phyloP scores from a whole-genome alignment of 2,888 invertebrate species.

The Dynastes maya region DNA sequence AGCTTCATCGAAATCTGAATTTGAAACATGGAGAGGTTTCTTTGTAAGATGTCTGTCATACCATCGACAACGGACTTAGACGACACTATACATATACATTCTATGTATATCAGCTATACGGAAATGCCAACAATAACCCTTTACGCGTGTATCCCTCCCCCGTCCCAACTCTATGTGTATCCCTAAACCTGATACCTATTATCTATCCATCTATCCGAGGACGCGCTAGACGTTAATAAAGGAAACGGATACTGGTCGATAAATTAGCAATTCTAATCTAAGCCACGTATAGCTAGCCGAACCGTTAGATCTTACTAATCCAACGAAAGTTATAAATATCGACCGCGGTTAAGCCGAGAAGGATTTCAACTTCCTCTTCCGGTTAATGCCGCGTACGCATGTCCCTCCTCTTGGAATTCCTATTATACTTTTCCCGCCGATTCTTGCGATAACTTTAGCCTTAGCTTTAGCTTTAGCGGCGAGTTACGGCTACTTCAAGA shows the following conservation, averaged over 20 bases:
- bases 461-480: too few relatives aligned
- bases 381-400: too few relatives aligned
- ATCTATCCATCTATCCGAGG: background rate
- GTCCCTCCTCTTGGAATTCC: too few relatives aligned
- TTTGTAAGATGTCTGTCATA: too few relatives aligned
- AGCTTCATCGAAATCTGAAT: too few relatives aligned
- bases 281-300: background rate
- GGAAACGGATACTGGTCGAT: constrained; percentile 12
- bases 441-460: too few relatives aligned
- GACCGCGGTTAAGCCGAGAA: background rate
- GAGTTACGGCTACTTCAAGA: too few relatives aligned
- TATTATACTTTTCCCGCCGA: too few relatives aligned
- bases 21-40: too few relatives aligned
- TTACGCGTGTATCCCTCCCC: background rate
- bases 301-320: constrained; percentile 14
- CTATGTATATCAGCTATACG: background rate
- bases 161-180: background rate
- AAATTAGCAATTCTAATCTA: constrained; percentile 1
- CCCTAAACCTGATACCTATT: background rate
- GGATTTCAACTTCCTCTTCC: too few relatives aligned
- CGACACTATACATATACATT: too few relatives aligned
- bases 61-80: too few relatives aligned
- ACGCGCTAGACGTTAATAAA: constrained; percentile 1
- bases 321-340: constrained; percentile 11
- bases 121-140: background rate